A percentile compares a stretch with the other conserved stretches of the same genome.
Evolutionary conservation across 2,888 invertebrate genomes (phyloP).

Genomic region (Ennomos fuscantarius): DNA sequence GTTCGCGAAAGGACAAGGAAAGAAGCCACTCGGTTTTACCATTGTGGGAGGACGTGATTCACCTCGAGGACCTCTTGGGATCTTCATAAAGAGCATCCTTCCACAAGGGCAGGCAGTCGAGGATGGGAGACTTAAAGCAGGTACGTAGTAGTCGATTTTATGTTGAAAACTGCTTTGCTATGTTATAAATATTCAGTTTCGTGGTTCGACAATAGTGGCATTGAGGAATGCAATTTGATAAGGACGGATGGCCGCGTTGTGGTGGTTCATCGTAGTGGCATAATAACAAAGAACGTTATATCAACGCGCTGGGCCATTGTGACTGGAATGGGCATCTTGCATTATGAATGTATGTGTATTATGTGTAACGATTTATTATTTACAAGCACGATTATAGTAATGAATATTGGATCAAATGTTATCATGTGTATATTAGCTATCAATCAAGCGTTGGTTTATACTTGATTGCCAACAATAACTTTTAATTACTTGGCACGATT

Average conservation of each 20-base stretch:
- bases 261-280: conserved; percentile 53
- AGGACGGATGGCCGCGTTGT: conserved; percentile 59
- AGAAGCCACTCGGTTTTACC: conserved; percentile 94
- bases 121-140: conserved; percentile 92
- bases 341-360: conserved; percentile 47
- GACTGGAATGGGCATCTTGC: conserved; percentile 43
- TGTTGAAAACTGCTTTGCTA: neutral
- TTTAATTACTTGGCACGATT: conserved; percentile 3
- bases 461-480: conserved; percentile 1
- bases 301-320: conserved; percentile 50
- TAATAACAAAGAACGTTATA: conserved; percentile 52
- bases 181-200: conserved; percentile 1
- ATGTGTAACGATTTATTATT: conserved; percentile 38
- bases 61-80: conserved; percentile 93
- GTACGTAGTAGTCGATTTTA: conserved; percentile 66
- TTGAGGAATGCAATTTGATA: conserved; percentile 63
- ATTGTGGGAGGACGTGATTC: conserved; percentile 95
- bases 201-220: conserved; percentile 36
- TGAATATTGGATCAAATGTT: conserved; percentile 33
- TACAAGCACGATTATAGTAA: conserved; percentile 30
- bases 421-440: conserved; percentile 17
- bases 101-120: conserved; percentile 93
- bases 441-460: conserved; percentile 6
- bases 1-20: conserved; percentile 92
- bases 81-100: conserved; percentile 94